These are phyloP conservation scores for Spilogale gracilis DNA, from an alignment of 2,113 vertebrate species.

Conservation along the genomic window DNA sequence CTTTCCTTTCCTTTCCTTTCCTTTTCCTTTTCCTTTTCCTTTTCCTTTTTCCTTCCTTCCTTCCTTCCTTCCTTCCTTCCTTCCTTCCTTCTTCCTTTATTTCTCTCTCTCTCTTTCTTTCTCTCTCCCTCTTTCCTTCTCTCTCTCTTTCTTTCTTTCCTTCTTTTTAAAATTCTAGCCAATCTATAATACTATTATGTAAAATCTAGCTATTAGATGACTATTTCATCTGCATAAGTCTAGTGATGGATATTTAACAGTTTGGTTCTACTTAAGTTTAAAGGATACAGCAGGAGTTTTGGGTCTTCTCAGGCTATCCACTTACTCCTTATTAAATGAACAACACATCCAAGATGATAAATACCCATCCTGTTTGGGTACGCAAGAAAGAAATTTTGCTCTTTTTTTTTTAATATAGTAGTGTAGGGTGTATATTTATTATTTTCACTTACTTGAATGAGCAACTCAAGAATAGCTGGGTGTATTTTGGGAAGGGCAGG, in stretches of 20 bases:
- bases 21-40: neutral
- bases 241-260: neutral
- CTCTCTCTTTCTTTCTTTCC: neutral
- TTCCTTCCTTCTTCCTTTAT: neutral
- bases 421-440: neutral
- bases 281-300: neutral
- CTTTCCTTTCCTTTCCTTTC: neutral
- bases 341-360: neutral
- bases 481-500: neutral
- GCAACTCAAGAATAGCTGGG: neutral
- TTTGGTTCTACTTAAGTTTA: neutral
- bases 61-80: too few relatives aligned
- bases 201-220: neutral
- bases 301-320: neutral
- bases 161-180: neutral
- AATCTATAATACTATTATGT: neutral
- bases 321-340: neutral
- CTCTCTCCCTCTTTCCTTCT: too few relatives aligned
- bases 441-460: neutral
- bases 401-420: neutral
- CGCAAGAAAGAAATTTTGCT: neutral
- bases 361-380: neutral
- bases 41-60: fast-evolving
- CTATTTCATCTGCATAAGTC: neutral
- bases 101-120: too few relatives aligned